phyloP scores from a whole-genome alignment of 1,140 invertebrate genomes.

The Thaumetopoea pityocampa region DNA sequence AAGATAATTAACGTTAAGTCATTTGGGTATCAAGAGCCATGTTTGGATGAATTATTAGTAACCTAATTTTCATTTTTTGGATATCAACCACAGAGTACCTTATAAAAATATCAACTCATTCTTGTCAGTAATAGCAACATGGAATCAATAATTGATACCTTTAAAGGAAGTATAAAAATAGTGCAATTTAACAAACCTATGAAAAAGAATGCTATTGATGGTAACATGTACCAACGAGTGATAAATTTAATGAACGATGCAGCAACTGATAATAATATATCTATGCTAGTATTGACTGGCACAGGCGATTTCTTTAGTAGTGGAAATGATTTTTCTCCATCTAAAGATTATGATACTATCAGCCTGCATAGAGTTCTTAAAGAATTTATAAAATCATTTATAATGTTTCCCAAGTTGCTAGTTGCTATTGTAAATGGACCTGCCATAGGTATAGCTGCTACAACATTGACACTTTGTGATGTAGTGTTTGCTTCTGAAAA shows the following conservation, averaged over 20 bases:
- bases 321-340: slow-evolving; percentile 87
- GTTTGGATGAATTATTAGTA: no score
- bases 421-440: slow-evolving; percentile 94
- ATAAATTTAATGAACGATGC: slow-evolving; percentile 81
- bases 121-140: slow-evolving; percentile 19
- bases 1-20: no score
- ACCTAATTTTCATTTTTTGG: no score
- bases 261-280: slow-evolving; percentile 78
- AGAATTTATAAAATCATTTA: slow-evolving; percentile 86
- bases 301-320: slow-evolving; percentile 88
- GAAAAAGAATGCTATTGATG: slow-evolving; percentile 88
- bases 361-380: slow-evolving; percentile 60
- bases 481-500: slow-evolving; percentile 87
- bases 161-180: slow-evolving; percentile 48
- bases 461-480: slow-evolving; percentile 90
- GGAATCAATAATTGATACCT: slow-evolving; percentile 40
- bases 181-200: slow-evolving; percentile 85
- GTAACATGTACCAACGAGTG: slow-evolving; percentile 83
- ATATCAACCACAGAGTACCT: background rate
- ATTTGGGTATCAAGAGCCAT: no score
- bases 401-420: slow-evolving; percentile 92
- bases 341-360: slow-evolving; percentile 15
- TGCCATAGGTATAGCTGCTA: slow-evolving; percentile 93
- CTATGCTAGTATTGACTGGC: slow-evolving; percentile 84
- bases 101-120: background rate